phyloP scores from a whole-genome alignment of 2,888 invertebrate species.

The Ichneumon xanthorius region DNA sequence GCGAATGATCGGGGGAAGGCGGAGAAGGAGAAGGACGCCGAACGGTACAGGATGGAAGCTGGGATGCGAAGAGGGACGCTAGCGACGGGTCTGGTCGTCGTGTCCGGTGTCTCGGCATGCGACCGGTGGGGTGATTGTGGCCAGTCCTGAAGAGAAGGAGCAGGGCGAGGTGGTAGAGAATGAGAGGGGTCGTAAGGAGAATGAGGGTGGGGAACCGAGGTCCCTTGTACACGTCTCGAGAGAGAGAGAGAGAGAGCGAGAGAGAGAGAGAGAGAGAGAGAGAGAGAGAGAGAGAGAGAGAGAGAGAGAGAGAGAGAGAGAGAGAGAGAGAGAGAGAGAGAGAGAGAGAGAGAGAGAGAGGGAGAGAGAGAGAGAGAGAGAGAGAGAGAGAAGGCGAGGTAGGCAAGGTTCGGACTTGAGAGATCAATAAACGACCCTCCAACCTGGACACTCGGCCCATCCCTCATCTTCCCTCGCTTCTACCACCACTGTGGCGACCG shows the following conservation, averaged over 20 bases:
- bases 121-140: constrained; percentile 82
- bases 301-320: too few relatives aligned
- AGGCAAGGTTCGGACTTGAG: constrained; percentile 83
- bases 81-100: constrained; percentile 77
- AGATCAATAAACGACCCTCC: constrained; percentile 85
- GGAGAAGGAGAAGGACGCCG: constrained; percentile 71
- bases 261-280: too few relatives aligned
- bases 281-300: too few relatives aligned
- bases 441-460: constrained; percentile 82
- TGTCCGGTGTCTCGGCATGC: constrained; percentile 83
- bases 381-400: constrained; percentile 27
- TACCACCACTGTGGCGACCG: constrained; percentile 74
- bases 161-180: constrained; percentile 58
- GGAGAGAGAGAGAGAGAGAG: neutral
- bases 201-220: constrained; percentile 74
- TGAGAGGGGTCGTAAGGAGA: constrained; percentile 74
- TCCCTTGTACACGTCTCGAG: constrained; percentile 80
- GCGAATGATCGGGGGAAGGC: constrained; percentile 73
- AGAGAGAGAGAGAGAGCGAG: constrained; percentile 12
- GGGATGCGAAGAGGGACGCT: constrained; percentile 57
- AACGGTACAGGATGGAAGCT: constrained; percentile 70
- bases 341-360: neutral
- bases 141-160: constrained; percentile 79
- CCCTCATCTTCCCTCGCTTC: constrained; percentile 75
- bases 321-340: neutral